Evolutionary conservation across 2,888 invertebrate species (phyloP), one percentile per base, ranked within the genome.

Genomic region (Cryptocheilus praepositus): DNA sequence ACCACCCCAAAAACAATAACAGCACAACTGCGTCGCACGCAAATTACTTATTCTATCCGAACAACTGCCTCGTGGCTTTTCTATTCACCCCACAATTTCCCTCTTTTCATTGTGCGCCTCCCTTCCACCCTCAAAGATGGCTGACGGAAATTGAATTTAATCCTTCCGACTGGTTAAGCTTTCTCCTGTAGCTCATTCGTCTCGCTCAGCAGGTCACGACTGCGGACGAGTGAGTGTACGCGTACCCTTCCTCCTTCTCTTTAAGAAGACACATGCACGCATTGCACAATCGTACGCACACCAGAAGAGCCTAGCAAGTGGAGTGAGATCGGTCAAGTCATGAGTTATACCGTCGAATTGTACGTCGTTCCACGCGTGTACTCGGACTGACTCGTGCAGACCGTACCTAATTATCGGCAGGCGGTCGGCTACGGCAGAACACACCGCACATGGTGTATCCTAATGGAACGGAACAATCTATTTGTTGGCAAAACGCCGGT

Each of bases 381-480:
- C 52, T 55, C 51, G 64, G 46, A 59, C 65, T 54, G 67, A 63
- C 70, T 77, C 79, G 62, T 71, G 75, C 70, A 52, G 73, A 70
- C 74, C 80, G 77, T 81, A 68, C 74, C 81, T 82, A 82, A 81
- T 81, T 82, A 81, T 73, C 82, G 74, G 76, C 81, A 73, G 81
- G 74, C 70, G 81, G 82, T 81, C 81, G 81, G 53, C 60, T 46
- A 64, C 54, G 57, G 56, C 11, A 11, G 75, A 55, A 60, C 46
- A 49, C 70, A 18, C 71, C 74, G 71, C 77, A 74, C 77, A 74
- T 70, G 52, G 66, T 51, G 77, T 61, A 51, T 44, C 65, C 51
- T 76, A 77, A 79, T 76, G 73, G 67, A 63, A 45, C 71, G 62
- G 63, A 69, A 64, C 75, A 74, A 77, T 80, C 78, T 70, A 78